Conservation (phyloP, 92 coral and sea anemone genomes). For the Phenganax subtilis region DNA sequence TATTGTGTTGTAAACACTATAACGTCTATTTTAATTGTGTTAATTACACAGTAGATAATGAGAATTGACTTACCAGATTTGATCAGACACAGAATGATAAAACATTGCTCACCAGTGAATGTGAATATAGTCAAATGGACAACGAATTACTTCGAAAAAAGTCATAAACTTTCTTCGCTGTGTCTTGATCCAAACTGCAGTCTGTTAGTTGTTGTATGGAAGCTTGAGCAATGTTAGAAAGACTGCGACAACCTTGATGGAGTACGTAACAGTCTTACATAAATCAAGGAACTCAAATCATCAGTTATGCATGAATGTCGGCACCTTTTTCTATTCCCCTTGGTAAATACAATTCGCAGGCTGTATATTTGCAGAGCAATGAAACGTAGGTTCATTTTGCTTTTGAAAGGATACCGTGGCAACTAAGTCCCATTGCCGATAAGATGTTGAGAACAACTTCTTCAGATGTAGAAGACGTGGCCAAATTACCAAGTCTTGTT, state of each 20-base stretch:
- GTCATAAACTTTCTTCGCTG: constrained; percentile 68
- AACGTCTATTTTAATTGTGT: no score
- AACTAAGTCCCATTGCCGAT: constrained; percentile 68
- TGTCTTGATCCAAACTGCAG: constrained; percentile 84
- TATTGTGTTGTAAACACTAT: no score
- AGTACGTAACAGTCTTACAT: constrained; percentile 73
- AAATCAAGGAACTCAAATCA: constrained; percentile 39
- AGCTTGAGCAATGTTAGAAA: constrained; percentile 72
- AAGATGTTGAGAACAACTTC: constrained; percentile 70
- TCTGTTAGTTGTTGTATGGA: constrained; percentile 73
- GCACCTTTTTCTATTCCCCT: no score
- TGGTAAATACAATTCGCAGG: no score
- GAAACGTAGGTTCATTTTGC: not conserved
- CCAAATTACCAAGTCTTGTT: constrained; percentile 63
- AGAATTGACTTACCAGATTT: not conserved
- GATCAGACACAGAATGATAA: not conserved
- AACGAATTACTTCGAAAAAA: constrained; percentile 48
- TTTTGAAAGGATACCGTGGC: constrained; percentile 81
- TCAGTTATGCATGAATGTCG: no score
- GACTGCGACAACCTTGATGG: constrained; percentile 84
- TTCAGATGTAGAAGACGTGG: constrained; percentile 66
- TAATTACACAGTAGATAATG: no score
- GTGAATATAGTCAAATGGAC: not conserved
- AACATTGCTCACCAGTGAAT: constrained; percentile 8
- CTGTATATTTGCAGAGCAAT: not conserved